Base-by-base conservation (phyloP, 2,113 vertebrate genomes). In the Epinephelus fuscoguttatus region DNA sequence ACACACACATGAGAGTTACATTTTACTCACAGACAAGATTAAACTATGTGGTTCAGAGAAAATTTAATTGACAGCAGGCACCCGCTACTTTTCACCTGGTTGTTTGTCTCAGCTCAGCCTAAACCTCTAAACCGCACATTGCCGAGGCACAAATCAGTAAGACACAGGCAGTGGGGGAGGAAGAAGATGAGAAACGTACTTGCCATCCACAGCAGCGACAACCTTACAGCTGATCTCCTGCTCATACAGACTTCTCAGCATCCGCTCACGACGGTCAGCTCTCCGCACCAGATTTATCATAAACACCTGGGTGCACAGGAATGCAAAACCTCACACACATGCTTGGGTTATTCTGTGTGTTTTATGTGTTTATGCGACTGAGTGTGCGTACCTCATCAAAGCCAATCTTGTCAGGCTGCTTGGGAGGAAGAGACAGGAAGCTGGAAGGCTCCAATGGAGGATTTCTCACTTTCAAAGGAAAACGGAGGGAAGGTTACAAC, bases 251-350 rank as follows among this genome's bases (percentile, higher is more conserved):
- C 95, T 89, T 42, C 84, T 82, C 62, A 97, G 90, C 97, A 99
- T 99, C 25, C 97, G 96, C 15, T 93, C 93, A 9, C 97, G 94
- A 4, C 97, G 95, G 84, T 98, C 97, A 2, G 73, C 13, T 27
- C 97, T 92, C 6, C 94, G 95, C 89, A 94, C 94, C 91, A 99
- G 90, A 91, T 98, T 99, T 75, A 99, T 98, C 96, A 99, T 88
- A 37, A 94, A 93, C 71, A 94, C 90, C 92, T 94, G 85, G 49
- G 72, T 33, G 84, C 74, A 91, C 61, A 89, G 52, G 80, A 66
- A 90, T 0, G 37, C 6, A 80, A 59, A 84, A 33, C n/a, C 40
- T 89, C 76, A 82, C 55, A 82, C 53, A 72, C 67, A 45, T 47
- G 0, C 71, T 19, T 23, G 4, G 17, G 27, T 69, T 80, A 50